phyloP scores from a whole-genome alignment of 2,113 vertebrate genomes.

The Pollachius pollachius region DNA sequence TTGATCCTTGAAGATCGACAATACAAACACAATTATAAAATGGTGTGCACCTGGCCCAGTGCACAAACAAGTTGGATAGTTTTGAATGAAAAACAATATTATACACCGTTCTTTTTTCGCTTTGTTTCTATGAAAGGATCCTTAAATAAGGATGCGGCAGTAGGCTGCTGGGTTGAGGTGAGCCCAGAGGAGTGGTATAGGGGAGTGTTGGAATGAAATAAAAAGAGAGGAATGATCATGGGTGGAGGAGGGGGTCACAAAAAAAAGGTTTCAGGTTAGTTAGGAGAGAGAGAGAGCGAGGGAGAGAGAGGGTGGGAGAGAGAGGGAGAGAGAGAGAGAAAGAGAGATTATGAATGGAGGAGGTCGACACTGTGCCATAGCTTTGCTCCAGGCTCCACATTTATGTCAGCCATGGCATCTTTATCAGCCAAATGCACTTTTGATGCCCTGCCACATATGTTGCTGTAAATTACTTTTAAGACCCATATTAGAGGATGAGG shows the following conservation, averaged over 20 bases:
- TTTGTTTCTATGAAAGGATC: too few relatives aligned
- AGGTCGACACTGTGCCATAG: conserved; percentile 28
- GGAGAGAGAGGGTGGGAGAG: conserved; percentile 13
- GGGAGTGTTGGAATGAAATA: not conserved
- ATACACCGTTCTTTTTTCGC: too few relatives aligned
- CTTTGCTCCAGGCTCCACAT: conserved; percentile 53
- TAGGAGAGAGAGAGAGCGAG: not conserved
- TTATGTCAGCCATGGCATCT: conserved; percentile 62
- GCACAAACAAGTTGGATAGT: too few relatives aligned
- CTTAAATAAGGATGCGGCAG: too few relatives aligned
- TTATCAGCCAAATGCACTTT: conserved; percentile 71
- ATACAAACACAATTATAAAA: too few relatives aligned
- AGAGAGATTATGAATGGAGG: conserved; percentile 3
- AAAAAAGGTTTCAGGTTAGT: conserved; percentile 8
- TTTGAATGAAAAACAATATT: too few relatives aligned
- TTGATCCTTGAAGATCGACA: too few relatives aligned
- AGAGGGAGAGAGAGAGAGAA: conserved; percentile 1
- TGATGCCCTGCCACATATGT: conserved; percentile 64
- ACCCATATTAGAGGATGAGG: conserved; percentile 37
- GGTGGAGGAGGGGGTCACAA: not conserved
- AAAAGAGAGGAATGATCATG: conserved; percentile 4
- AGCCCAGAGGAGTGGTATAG: too few relatives aligned
- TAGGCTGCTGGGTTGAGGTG: too few relatives aligned
- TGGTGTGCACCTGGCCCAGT: too few relatives aligned
- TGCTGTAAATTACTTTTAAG: conserved; percentile 67